Conservation (phyloP, 53 echinoderm and acorn worm genomes). For the Mesocentrotus franciscanus region DNA sequence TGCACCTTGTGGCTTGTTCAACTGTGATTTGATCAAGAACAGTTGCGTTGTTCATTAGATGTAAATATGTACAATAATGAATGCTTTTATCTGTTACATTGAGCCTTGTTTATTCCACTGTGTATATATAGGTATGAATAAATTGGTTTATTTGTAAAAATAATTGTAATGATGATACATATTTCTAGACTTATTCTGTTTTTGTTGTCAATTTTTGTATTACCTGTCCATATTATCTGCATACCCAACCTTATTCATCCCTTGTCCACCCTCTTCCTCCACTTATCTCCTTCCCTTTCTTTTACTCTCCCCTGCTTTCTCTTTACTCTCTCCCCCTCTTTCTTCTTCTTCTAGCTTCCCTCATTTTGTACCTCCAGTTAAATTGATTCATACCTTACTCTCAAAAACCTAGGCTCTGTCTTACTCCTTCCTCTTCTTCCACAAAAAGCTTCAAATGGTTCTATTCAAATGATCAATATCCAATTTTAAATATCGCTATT, state of each 20-base stretch:
- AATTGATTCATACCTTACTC: background rate
- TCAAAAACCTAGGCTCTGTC: too few relatives aligned
- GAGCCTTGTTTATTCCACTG: background rate
- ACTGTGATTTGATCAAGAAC: background rate
- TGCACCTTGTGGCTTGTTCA: background rate
- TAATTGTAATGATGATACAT: background rate
- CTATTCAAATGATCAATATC: too few relatives aligned
- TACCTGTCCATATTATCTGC: background rate
- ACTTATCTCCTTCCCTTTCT: too few relatives aligned
- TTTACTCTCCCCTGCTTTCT: background rate
- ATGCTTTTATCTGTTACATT: background rate
- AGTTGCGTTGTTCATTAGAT: background rate
- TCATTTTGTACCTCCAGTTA: background rate
- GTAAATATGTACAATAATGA: background rate
- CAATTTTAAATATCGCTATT: too few relatives aligned
- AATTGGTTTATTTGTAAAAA: constrained; percentile 1
- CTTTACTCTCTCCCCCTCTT: background rate
- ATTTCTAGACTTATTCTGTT: background rate
- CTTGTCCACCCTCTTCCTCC: background rate
- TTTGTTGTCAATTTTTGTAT: background rate
- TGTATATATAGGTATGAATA: background rate
- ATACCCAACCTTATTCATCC: background rate
- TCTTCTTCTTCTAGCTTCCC: background rate
- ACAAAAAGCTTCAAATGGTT: too few relatives aligned
- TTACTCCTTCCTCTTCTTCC: too few relatives aligned